phyloP scores from a whole-genome alignment of 2,797 vertebrate genomes.

The Notamacropus eugenii region DNA sequence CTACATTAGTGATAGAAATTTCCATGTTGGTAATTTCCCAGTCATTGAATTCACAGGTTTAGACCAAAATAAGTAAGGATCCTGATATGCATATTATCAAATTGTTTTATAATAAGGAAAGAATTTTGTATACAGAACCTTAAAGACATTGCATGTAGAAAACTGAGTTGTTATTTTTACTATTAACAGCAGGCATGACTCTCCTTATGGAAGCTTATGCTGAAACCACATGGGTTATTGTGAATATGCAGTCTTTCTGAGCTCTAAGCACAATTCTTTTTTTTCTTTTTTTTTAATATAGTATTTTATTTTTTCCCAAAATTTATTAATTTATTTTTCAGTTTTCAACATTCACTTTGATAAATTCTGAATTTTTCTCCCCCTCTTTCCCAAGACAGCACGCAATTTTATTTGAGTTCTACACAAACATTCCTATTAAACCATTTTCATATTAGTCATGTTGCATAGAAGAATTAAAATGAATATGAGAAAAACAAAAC shows the following conservation, averaged over 20 bases:
- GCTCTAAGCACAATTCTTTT: neutral
- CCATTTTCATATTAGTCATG: no score
- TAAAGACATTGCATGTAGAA: neutral
- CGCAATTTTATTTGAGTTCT: no score
- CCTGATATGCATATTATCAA: neutral
- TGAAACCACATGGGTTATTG: neutral
- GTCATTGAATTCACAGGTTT: neutral
- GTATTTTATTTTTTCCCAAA: no score
- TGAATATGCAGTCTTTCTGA: neutral
- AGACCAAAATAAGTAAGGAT: neutral
- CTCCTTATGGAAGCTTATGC: neutral
- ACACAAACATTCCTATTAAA: no score
- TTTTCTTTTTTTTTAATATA: no score
- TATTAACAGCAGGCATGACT: neutral
- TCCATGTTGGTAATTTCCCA: neutral
- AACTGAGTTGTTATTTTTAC: neutral
- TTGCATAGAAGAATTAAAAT: no score
- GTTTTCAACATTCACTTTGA: no score
- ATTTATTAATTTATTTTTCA: no score
- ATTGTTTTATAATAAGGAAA: neutral
- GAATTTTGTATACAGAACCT: neutral
- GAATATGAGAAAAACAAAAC: no score
- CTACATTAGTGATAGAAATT: neutral
- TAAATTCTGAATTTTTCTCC: no score
- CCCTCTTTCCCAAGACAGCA: no score